These are phyloP conservation scores for Dioctria linearis DNA, from an alignment of 2,888 invertebrate species.

Conservation along the genomic window DNA sequence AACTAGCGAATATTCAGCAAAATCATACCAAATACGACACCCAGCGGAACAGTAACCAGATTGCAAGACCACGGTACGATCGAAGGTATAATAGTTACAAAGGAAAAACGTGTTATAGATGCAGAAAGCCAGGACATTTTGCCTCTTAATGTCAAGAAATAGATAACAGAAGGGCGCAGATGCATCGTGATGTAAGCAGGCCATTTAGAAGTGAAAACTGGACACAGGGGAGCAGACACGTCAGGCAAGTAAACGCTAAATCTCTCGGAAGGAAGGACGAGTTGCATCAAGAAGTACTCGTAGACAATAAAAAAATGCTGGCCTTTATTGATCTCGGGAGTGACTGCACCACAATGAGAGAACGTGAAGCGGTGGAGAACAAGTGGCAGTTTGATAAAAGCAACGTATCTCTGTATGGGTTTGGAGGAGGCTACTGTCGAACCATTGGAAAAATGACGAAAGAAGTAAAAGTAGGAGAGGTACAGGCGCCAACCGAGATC, in stretches of 20 bases:
- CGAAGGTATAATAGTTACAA: background rate
- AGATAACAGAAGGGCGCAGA: background rate
- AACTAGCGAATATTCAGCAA: too few relatives aligned
- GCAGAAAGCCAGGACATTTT: constrained; percentile 10
- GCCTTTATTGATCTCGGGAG: constrained; percentile 4
- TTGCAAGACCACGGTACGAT: too few relatives aligned
- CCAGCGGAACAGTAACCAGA: too few relatives aligned
- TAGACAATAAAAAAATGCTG: background rate
- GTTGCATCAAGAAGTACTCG: background rate
- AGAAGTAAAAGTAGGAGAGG: too few relatives aligned
- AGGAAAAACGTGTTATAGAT: constrained; percentile 14
- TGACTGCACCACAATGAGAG: constrained; percentile 4
- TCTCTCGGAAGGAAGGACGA: background rate
- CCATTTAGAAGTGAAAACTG: background rate
- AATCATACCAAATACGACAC: too few relatives aligned
- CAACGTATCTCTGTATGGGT: too few relatives aligned
- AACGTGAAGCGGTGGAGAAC: too few relatives aligned
- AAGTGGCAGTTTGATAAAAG: too few relatives aligned
- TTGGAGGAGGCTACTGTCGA: too few relatives aligned
- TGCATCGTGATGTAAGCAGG: background rate
- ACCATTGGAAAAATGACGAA: too few relatives aligned
- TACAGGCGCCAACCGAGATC: too few relatives aligned
- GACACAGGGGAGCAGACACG: too few relatives aligned
- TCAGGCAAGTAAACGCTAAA: background rate
- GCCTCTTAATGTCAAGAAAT: background rate